A percentile compares a stretch with the other conserved stretches of the same genome.
phyloP scores from a whole-genome alignment of 2,888 invertebrate species.

The Ichneumon xanthorius region DNA sequence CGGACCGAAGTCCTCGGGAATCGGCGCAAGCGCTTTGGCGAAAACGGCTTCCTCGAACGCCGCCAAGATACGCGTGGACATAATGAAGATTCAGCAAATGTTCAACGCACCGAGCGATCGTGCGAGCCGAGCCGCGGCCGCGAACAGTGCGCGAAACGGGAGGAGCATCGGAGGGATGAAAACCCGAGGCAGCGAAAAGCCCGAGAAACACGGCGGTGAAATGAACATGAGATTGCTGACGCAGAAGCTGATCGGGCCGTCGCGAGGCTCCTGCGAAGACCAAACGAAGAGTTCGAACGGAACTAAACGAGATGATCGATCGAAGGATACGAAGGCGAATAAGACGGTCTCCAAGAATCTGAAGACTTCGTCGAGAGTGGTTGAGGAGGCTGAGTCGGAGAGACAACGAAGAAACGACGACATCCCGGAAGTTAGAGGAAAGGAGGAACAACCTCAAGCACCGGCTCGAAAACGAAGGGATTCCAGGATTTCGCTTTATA shows the following conservation, averaged over 20 bases:
- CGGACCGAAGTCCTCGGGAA: slow-evolving; percentile 9
- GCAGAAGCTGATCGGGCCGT: slow-evolving; percentile 76
- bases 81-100: slow-evolving; percentile 80
- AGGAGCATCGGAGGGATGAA: slow-evolving; percentile 1
- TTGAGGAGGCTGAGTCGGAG: background rate
- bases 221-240: slow-evolving; percentile 73
- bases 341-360: slow-evolving; percentile 34
- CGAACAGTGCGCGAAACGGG: background rate
- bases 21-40: background rate
- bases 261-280: slow-evolving; percentile 58
- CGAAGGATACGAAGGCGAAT: slow-evolving; percentile 61
- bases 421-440: slow-evolving; percentile 25
- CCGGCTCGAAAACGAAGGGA: slow-evolving; percentile 61
- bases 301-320: background rate
- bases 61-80: slow-evolving; percentile 78
- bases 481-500: slow-evolving; percentile 43
- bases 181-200: slow-evolving; percentile 64
- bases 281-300: slow-evolving; percentile 29
- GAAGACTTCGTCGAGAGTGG: slow-evolving; percentile 2
- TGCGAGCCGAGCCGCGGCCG: background rate
- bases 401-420: slow-evolving; percentile 12
- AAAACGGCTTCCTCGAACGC: slow-evolving; percentile 64
- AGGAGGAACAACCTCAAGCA: slow-evolving; percentile 58
- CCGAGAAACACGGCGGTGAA: slow-evolving; percentile 70
- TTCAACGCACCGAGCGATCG: slow-evolving; percentile 72